These are phyloP conservation scores for Agrotis segetum DNA, from an alignment of 2,888 invertebrate species.

Conservation along the genomic window DNA sequence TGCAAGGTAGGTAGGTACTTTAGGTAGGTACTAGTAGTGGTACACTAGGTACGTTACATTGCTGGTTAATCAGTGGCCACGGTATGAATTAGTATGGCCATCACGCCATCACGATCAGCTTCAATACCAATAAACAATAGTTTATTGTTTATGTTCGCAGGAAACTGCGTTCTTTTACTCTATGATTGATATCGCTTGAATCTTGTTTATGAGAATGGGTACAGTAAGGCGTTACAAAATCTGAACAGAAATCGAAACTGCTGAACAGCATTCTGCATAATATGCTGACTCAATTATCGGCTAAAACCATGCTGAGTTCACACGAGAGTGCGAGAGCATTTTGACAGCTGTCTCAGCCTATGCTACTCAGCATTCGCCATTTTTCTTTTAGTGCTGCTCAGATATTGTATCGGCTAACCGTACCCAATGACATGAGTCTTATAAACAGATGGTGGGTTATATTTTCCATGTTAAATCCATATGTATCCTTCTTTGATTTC, in stretches of 20 bases:
- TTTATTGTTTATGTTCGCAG: conserved; percentile 37
- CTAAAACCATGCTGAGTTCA: too few species aligned
- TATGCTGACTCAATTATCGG: too few species aligned
- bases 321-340: too few species aligned
- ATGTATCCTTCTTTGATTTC: background rate
- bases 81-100: conserved; percentile 32
- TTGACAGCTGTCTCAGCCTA: too few species aligned
- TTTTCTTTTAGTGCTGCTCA: too few species aligned
- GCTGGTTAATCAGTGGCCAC: conserved; percentile 19
- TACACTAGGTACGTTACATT: conserved; percentile 1
- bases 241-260: too few species aligned
- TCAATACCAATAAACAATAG: conserved; percentile 27
- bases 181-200: conserved; percentile 11
- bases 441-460: conserved; percentile 2
- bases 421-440: background rate
- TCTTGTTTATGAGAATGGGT: conserved; percentile 7
- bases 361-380: too few species aligned
- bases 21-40: too few species aligned
- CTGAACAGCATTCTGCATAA: too few species aligned
- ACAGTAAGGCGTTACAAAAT: too few species aligned
- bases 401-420: too few species aligned
- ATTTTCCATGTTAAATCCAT: conserved; percentile 21
- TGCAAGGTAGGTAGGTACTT: background rate
- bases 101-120: conserved; percentile 42
- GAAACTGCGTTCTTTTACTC: conserved; percentile 38